Evolutionary conservation across 2,113 vertebrate genomes (phyloP), one percentile per base, ranked within the genome.

Genomic region (Benitochromis conjunctus): DNA sequence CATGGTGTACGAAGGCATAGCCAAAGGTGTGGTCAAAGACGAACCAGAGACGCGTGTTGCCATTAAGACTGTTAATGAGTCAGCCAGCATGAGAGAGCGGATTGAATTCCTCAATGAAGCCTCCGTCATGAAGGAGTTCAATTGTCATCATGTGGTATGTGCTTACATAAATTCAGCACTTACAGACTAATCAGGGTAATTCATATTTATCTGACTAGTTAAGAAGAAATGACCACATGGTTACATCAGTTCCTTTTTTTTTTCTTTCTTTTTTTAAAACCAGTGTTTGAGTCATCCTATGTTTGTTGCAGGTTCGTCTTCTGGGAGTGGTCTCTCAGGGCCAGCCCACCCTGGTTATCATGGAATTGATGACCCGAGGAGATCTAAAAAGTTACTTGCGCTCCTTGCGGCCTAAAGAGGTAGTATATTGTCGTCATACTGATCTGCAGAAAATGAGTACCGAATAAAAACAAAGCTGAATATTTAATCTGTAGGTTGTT

Each of bases 91-190:
- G 98, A 97, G 98, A 0, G 99, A 99, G 89, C 96, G 99, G 80
- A 99, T 99, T 0, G 99, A 99, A 93, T 99, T 99, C 90, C 96
- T 99, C 77, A 99, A 99, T 0, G 99, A 99, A 92, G 98, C 99
- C 4, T 99, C 99, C 0, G 99, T 99, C 92, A 99, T 99, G 99
- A 99, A 99, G 95, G 98, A 99, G 95, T 99, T 99, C 94, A 99
- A 99, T 89, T 99, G 99, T 93, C 99, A 99, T 94, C 99, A 99
- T 1, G 99, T 99, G 96, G 99, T 99, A 86, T 4, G 90, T 21
- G 38, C 18, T 24, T 53, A 13, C 71, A 55, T 43, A 54, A 53
- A 19, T 13, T n/a, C 13, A 57, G 10, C 38, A n/a, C 1, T n/a
- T 19, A 31, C 2, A 21, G 18, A 74, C 29, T 56, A 41, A 36